A percentile compares a stretch with the other conserved stretches of the same genome.
phyloP scores from a whole-genome alignment of 1,140 invertebrate species.

The Plodia interpunctella region DNA sequence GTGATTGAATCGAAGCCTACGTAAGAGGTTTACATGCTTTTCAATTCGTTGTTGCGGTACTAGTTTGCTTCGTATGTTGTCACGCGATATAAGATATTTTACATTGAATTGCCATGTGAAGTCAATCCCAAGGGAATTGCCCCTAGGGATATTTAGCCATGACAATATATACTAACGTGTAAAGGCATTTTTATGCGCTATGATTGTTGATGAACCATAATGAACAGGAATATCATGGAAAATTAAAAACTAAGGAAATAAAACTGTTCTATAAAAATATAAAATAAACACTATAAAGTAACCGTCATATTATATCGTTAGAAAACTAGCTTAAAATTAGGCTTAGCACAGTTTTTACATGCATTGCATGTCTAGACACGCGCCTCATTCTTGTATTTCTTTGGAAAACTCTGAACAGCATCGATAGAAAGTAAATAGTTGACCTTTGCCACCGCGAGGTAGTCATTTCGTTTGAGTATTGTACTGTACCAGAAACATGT shows the following conservation, averaged over 20 bases:
- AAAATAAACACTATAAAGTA: no score
- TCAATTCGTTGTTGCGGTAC: slow-evolving; percentile 30
- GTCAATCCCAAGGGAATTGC: no score
- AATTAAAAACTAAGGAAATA: no score
- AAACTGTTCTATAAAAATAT: no score
- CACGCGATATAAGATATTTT: slow-evolving; percentile 23
- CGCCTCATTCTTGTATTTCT: neutral
- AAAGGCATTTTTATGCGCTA: no score
- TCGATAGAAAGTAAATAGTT: slow-evolving; percentile 15
- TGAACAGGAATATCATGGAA: no score
- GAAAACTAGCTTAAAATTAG: no score
- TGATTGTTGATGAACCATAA: no score
- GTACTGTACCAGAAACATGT: neutral
- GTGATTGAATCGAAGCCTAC: slow-evolving; percentile 27
- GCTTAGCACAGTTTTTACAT: no score
- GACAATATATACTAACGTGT: no score
- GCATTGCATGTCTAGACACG: neutral
- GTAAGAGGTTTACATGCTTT: slow-evolving; percentile 6
- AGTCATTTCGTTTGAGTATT: slow-evolving; percentile 7
- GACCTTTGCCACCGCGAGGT: slow-evolving; percentile 14
- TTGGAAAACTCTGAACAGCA: neutral
- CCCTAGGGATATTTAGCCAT: no score
- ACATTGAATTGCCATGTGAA: neutral
- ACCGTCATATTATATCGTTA: no score
- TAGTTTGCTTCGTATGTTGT: slow-evolving; percentile 24